Percentiles rank a stretch among this genome's conserved stretches.
phyloP scores from a whole-genome alignment of 2,888 invertebrate species.

The Cataglyphis livida region DNA sequence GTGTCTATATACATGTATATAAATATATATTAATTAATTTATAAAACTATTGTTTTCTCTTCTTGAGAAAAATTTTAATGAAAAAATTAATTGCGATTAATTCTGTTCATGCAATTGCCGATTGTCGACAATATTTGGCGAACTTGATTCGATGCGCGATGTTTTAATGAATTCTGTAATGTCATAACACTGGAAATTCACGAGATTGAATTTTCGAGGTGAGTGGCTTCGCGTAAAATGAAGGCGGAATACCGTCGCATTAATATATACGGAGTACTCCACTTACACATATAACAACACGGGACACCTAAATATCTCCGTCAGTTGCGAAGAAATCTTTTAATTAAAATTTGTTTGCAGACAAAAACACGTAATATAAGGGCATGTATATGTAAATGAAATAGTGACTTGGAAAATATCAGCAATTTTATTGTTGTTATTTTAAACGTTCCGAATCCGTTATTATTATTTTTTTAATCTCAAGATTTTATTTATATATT shows the following conservation, averaged over 20 bases:
- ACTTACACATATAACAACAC: conserved; percentile 18
- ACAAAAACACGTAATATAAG: background rate
- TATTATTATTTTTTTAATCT: background rate
- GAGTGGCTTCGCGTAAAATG: conserved; percentile 38
- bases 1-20: background rate
- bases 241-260: conserved; percentile 35
- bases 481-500: background rate
- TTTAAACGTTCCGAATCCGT: background rate
- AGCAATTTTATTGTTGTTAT: background rate
- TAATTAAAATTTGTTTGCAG: conserved; percentile 42
- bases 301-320: conserved; percentile 17
- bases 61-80: background rate
- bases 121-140: conserved; percentile 27
- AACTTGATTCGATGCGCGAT: conserved; percentile 15
- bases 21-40: background rate
- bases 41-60: background rate
- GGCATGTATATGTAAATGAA: background rate
- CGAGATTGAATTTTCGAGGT: conserved; percentile 49
- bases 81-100: conserved; percentile 31
- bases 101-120: background rate
- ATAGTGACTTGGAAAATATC: background rate
- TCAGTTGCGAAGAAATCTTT: conserved; percentile 25
- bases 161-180: conserved; percentile 51
- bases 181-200: conserved; percentile 38
- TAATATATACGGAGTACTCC: conserved; percentile 34